A percentile compares a stretch with the other conserved stretches of the same genome.
These are phyloP conservation scores for Heliangelus exortis DNA, from an alignment of 2,797 vertebrate genomes.

Conservation along the genomic window DNA sequence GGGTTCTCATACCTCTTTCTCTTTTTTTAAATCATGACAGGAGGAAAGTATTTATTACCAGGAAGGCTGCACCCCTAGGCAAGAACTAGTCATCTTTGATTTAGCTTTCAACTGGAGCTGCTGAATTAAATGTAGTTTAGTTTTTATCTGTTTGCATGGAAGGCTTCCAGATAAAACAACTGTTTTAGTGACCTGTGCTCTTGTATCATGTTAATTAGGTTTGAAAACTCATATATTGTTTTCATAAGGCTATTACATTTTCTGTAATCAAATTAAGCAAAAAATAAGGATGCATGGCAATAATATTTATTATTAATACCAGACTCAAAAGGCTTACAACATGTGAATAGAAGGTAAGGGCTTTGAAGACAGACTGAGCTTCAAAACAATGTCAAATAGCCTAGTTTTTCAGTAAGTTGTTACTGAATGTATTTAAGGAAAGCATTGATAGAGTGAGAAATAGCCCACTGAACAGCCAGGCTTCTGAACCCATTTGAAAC, in stretches of 20 bases:
- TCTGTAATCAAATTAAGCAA: conserved; percentile 84
- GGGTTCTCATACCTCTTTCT: conserved; percentile 65
- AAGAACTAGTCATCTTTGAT: conserved; percentile 78
- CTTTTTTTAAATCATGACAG: conserved; percentile 76
- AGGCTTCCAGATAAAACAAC: conserved; percentile 84
- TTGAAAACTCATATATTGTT: conserved; percentile 85
- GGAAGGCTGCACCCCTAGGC: conserved; percentile 77
- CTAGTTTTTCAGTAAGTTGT: conserved; percentile 60
- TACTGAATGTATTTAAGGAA: conserved; percentile 50
- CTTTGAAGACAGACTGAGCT: conserved; percentile 75
- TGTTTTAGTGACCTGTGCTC: conserved; percentile 80
- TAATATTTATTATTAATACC: conserved; percentile 87
- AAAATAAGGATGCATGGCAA: conserved; percentile 84
- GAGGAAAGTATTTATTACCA: conserved; percentile 82
- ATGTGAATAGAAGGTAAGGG: conserved; percentile 70
- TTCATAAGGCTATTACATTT: conserved; percentile 87
- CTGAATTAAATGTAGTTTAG: conserved; percentile 78
- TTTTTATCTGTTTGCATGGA: conserved; percentile 85
- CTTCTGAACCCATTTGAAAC: conserved; percentile 7
- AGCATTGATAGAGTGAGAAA: conserved; percentile 49
- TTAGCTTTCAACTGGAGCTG: conserved; percentile 66
- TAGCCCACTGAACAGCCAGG: background rate
- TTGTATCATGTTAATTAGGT: conserved; percentile 86
- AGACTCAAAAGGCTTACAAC: conserved; percentile 78
- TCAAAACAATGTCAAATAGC: conserved; percentile 61